These are phyloP conservation scores for Elephas maximus DNA, from an alignment of 2,113 vertebrate species.

Conservation along the genomic window DNA sequence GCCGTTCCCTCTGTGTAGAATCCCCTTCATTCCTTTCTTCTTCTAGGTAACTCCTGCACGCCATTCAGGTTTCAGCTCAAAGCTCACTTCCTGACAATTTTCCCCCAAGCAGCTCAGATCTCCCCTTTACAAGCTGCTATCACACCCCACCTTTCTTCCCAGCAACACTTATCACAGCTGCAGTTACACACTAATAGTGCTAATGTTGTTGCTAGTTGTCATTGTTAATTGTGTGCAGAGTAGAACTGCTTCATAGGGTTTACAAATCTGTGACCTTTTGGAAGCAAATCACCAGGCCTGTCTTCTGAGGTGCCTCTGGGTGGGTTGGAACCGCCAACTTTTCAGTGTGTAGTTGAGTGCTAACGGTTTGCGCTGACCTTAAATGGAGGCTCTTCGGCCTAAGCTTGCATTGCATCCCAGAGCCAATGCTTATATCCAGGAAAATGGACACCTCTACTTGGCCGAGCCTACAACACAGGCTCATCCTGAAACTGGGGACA, in stretches of 20 bases:
- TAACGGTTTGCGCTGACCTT: neutral
- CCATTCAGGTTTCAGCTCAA: neutral
- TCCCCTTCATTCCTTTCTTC: too few relatives aligned
- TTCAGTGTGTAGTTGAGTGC: neutral
- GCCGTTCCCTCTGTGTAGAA: neutral
- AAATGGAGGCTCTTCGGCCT: neutral
- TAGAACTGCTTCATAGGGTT: neutral
- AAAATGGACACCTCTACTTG: neutral
- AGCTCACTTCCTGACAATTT: neutral
- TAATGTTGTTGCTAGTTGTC: neutral
- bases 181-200: neutral
- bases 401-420: neutral
- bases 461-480: neutral
- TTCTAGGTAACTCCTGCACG: neutral
- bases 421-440: neutral
- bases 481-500: neutral
- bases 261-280: neutral
- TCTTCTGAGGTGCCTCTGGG: neutral
- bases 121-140: neutral
- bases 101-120: neutral
- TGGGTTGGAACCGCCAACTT: neutral
- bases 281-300: neutral
- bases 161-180: neutral
- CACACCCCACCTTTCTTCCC: neutral
- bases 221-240: neutral